These are phyloP conservation scores for Actinia tenebrosa DNA, from an alignment of 64 coral and sea anemone genomes.

Conservation along the genomic window DNA sequence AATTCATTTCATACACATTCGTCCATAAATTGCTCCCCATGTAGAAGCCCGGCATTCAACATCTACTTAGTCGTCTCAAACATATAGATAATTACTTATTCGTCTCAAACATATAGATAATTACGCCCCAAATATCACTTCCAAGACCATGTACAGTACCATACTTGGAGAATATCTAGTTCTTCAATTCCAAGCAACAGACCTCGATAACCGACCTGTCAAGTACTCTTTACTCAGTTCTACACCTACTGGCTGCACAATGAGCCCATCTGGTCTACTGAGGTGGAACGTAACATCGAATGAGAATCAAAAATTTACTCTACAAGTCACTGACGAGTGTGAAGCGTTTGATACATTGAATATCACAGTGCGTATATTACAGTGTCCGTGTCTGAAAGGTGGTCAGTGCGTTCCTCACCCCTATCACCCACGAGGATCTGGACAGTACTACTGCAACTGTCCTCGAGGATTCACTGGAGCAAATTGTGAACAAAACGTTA, in stretches of 20 bases:
- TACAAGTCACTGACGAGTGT: conserved; percentile 27
- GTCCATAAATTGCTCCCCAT: too few relatives aligned
- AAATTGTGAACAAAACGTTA: conserved; percentile 14
- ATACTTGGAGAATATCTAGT: conserved; percentile 3
- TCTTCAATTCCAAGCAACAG: background rate
- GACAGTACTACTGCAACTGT: conserved; percentile 26
- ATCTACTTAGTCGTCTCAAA: too few relatives aligned
- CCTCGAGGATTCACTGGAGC: conserved; percentile 29
- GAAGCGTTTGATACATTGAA: background rate
- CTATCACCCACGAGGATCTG: conserved; percentile 33
- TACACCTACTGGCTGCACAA: conserved; percentile 4
- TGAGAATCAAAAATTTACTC: background rate
- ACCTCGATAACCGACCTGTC: conserved; percentile 19
- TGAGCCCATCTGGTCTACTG: conserved; percentile 5
- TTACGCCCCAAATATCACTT: background rate
- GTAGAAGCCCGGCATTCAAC: too few relatives aligned
- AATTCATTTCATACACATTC: too few relatives aligned
- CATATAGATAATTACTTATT: too few relatives aligned
- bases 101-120: too few relatives aligned
- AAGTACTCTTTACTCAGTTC: conserved; percentile 16
- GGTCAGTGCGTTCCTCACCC: conserved; percentile 35
- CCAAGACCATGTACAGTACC: background rate
- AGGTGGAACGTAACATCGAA: background rate
- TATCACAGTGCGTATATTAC: conserved; percentile 4
- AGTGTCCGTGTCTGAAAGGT: conserved; percentile 32